Evolutionary conservation across 2,113 vertebrate species (phyloP), one percentile per base, ranked within the genome.

Genomic region (Cottus gobio): DNA sequence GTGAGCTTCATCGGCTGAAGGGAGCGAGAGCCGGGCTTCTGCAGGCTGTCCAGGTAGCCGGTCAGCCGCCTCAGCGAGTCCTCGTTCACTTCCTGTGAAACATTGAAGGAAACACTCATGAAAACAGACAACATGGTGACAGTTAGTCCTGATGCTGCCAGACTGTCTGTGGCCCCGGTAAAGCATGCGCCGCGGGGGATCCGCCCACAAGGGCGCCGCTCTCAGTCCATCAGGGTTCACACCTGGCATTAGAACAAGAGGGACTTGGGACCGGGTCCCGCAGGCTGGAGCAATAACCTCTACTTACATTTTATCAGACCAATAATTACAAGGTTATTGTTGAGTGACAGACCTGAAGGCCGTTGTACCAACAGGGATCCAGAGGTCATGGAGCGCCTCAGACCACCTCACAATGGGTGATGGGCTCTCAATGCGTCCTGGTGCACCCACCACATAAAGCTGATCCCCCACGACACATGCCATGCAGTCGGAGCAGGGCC

Each of bases 41-140:
- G 97, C 18, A 99, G 93, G 82, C 93, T 97, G 79, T 99, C 97
- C 92, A 99, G 94, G 84, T 98, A 99, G 28, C 96, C 96, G 89
- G 97, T 99, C 83, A 99, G 92, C 72, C 95, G 96, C 94, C 99
- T 98, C 54, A 99, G 93, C 22, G 98, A 99, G 90, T 98, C 98
- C 93, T 99, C 98, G 94, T 99, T 99, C 88, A 99, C 95, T 87
- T 97, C 97, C 98, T 99, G 90, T 57, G 90, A 70, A 70, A 28
- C 57, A 61, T 28, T 16, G 26, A 44, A 67, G 36, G 26, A 44
- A 7, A 66, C 1, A 34, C 24, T 2, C 10, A 42, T 46, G 44
- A 68, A 20, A 30, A 13, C 31, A 39, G 37, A 9, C 3, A 39
- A 39, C 18, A 54, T 44, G 24, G 39, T 31, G 28, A 57, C 13